Evolutionary conservation across 2,888 invertebrate species (phyloP).

Genomic region (Charanyca ferruginea): DNA sequence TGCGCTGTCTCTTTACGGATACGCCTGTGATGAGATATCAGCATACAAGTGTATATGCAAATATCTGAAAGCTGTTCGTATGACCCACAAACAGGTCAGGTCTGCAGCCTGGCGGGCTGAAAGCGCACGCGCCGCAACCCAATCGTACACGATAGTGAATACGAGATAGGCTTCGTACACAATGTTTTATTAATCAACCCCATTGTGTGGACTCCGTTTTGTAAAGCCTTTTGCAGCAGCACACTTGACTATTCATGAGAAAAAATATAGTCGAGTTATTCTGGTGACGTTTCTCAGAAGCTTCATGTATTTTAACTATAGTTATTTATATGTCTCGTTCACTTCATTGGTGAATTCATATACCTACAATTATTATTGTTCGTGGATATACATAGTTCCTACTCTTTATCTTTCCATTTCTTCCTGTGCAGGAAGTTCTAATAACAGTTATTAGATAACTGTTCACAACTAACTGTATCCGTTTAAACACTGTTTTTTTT

Average conservation of each 20-base stretch:
- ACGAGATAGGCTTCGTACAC: conserved; percentile 72
- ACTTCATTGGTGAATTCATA: conserved; percentile 44
- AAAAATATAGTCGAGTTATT: conserved; percentile 60
- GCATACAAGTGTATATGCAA: conserved; percentile 73
- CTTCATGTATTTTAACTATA: not conserved
- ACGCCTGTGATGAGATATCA: conserved; percentile 65
- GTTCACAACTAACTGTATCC: conserved; percentile 44
- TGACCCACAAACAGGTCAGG: conserved; percentile 79
- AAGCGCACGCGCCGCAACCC: conserved; percentile 68
- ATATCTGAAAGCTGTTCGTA: conserved; percentile 83
- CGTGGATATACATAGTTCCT: conserved; percentile 32
- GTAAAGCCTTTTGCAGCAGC: conserved; percentile 72
- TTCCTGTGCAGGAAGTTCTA: conserved; percentile 41
- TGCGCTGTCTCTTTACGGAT: conserved; percentile 60
- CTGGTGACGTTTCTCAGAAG: conserved; percentile 50
- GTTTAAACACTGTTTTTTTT: conserved; percentile 37
- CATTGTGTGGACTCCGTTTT: conserved; percentile 74
- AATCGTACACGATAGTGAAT: conserved; percentile 65
- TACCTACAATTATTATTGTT: conserved; percentile 58
- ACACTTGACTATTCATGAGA: conserved; percentile 73
- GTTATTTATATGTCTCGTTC: too few species aligned
- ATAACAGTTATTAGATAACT: conserved; percentile 45
- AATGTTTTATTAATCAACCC: conserved; percentile 85
- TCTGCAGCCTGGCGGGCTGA: conserved; percentile 59
- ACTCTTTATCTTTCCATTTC: conserved; percentile 40